phyloP scores from a whole-genome alignment of 2,888 invertebrate species.

The Xestia c-nigrum region DNA sequence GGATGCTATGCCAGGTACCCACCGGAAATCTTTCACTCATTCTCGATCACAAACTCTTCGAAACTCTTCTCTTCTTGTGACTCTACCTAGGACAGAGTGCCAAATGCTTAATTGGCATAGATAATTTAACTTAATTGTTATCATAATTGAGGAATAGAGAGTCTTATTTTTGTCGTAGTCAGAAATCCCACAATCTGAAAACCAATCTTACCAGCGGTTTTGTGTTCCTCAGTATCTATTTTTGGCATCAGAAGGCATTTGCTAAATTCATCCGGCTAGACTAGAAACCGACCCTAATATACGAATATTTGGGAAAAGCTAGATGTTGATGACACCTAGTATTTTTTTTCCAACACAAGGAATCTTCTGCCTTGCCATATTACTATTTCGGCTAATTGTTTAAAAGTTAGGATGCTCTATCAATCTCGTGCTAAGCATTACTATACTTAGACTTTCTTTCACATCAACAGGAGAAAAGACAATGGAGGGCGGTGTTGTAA shows the following conservation, averaged over 20 bases:
- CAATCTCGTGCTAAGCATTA: neutral
- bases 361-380: neutral
- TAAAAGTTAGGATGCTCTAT: neutral
- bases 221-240: neutral
- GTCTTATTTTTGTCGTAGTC: neutral
- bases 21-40: neutral
- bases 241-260: neutral
- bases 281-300: neutral
- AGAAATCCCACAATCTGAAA: neutral
- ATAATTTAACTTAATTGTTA: too few species aligned
- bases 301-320: neutral
- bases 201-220: neutral
- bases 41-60: neutral
- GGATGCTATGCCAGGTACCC: constrained; percentile 90
- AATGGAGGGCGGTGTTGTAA: constrained; percentile 92
- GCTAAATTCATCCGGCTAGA: neutral
- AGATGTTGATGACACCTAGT: neutral
- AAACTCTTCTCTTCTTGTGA: neutral
- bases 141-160: neutral
- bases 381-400: neutral
- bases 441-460: neutral
- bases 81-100: neutral
- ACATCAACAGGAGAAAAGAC: constrained; percentile 87
- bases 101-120: neutral
- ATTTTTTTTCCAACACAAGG: neutral